Conservation (phyloP, 2,888 invertebrate genomes). For the Listrodromus nycthemerus region DNA sequence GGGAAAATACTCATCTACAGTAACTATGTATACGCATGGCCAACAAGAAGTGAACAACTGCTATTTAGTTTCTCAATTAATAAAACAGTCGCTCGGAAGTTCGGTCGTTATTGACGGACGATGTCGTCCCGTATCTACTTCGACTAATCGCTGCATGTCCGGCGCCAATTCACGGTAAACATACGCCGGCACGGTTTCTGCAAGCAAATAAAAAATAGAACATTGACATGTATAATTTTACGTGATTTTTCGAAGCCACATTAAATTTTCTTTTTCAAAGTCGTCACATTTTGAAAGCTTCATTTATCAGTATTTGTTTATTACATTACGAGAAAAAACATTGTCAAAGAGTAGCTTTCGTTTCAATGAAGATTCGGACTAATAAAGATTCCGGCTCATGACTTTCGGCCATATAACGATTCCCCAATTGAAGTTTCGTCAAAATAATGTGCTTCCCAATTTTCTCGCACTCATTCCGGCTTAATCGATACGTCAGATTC, state of each 20-base stretch:
- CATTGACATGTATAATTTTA: neutral
- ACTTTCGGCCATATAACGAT: too few relatives aligned
- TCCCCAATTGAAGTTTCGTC: too few relatives aligned
- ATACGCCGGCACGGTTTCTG: slow-evolving; percentile 93
- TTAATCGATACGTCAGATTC: neutral
- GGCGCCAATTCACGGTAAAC: slow-evolving; percentile 92
- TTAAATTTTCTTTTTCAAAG: too few relatives aligned
- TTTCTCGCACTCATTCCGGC: too few relatives aligned
- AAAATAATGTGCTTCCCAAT: too few relatives aligned
- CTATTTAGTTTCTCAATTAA: slow-evolving; percentile 9
- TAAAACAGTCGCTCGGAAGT: slow-evolving; percentile 53
- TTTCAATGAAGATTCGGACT: too few relatives aligned
- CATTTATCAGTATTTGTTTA: too few relatives aligned
- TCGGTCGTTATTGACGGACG: slow-evolving; percentile 8
- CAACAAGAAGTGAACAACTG: neutral
- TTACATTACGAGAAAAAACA: too few relatives aligned
- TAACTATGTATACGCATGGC: slow-evolving; percentile 8
- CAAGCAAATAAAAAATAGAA: slow-evolving; percentile 74
- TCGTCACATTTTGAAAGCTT: too few relatives aligned
- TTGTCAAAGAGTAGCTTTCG: too few relatives aligned
- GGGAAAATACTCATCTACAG: neutral
- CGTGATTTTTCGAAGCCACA: neutral
- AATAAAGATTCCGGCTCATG: too few relatives aligned
- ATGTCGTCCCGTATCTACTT: slow-evolving; percentile 85
- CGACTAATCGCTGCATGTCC: slow-evolving; percentile 88